These are phyloP conservation scores for Latheticus oryzae DNA, from an alignment of 2,888 invertebrate species.

Conservation along the genomic window DNA sequence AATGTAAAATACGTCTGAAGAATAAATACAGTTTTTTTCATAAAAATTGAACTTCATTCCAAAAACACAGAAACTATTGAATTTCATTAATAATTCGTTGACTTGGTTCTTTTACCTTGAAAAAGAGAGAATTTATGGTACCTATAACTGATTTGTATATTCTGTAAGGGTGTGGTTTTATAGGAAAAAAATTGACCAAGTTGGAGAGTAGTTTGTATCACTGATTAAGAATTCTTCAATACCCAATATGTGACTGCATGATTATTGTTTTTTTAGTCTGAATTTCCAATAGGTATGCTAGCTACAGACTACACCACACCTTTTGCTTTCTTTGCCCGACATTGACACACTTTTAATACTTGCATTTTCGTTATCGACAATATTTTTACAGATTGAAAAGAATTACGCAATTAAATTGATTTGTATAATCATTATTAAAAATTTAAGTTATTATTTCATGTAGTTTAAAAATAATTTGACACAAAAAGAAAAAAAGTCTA, in stretches of 20 bases:
- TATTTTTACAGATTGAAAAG: too few relatives aligned
- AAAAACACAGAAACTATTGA: neutral
- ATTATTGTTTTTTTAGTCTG: slow-evolving; percentile 36
- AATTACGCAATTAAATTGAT: neutral
- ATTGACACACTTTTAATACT: slow-evolving; percentile 42
- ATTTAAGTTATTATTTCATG: too few relatives aligned
- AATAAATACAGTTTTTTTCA: too few relatives aligned
- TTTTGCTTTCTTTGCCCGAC: slow-evolving; percentile 46
- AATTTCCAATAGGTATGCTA: slow-evolving; percentile 25
- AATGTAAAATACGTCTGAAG: too few relatives aligned
- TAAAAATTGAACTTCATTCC: neutral
- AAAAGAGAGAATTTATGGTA: slow-evolving; percentile 23
- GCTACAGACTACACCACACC: slow-evolving; percentile 40
- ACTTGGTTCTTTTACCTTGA: slow-evolving; percentile 18
- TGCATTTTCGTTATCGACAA: slow-evolving; percentile 39
- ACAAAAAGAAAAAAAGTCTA: too few relatives aligned
- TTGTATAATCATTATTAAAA: too few relatives aligned
- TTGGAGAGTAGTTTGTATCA: too few relatives aligned
- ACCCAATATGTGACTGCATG: slow-evolving; percentile 25
- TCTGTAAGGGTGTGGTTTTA: slow-evolving; percentile 21
- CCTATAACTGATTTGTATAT: too few relatives aligned
- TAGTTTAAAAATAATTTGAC: too few relatives aligned
- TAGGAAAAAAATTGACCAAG: slow-evolving; percentile 2
- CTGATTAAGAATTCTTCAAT: too few relatives aligned
- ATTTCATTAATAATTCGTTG: slow-evolving; percentile 15